Evolutionary conservation across 2,797 vertebrate species (phyloP).

Genomic region (Apogon hyalosoma): DNA sequence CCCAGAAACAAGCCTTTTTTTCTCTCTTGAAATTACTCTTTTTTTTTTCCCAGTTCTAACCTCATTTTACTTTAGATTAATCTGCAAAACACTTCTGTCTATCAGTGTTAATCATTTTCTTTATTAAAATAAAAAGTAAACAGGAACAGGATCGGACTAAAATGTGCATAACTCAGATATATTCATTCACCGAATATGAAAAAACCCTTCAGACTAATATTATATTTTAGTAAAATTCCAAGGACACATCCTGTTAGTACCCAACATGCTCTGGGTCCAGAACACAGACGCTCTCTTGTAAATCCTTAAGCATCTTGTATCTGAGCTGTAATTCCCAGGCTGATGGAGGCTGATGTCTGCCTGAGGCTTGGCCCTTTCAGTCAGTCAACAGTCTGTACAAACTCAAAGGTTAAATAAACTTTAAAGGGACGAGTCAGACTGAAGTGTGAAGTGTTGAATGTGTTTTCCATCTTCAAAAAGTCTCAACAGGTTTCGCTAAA

Average conservation of each 20-base stretch:
- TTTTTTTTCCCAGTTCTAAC: too few relatives aligned
- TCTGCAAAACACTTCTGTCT: not conserved
- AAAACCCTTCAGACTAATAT: too few relatives aligned
- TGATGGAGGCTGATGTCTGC: not conserved
- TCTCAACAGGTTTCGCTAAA: conserved; percentile 1
- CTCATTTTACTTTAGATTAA: not conserved
- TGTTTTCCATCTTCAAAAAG: conserved; percentile 12
- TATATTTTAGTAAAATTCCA: too few relatives aligned
- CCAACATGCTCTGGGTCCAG: too few relatives aligned
- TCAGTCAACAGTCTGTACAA: conserved; percentile 5
- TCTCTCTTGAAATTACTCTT: too few relatives aligned
- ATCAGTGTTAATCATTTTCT: not conserved
- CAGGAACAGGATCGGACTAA: not conserved
- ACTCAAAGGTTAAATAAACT: conserved; percentile 27
- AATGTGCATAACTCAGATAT: too few relatives aligned
- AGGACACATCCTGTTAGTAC: too few relatives aligned
- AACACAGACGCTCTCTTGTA: too few relatives aligned
- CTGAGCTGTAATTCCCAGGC: not conserved
- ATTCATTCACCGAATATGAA: too few relatives aligned
- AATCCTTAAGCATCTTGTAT: not conserved
- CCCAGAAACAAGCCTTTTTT: too few relatives aligned
- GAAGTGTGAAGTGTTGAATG: conserved; percentile 6
- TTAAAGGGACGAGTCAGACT: not conserved
- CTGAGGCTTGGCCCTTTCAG: not conserved
- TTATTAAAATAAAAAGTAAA: not conserved